phyloP scores from a whole-genome alignment of 2,888 invertebrate species.

The Spodoptera picta region DNA sequence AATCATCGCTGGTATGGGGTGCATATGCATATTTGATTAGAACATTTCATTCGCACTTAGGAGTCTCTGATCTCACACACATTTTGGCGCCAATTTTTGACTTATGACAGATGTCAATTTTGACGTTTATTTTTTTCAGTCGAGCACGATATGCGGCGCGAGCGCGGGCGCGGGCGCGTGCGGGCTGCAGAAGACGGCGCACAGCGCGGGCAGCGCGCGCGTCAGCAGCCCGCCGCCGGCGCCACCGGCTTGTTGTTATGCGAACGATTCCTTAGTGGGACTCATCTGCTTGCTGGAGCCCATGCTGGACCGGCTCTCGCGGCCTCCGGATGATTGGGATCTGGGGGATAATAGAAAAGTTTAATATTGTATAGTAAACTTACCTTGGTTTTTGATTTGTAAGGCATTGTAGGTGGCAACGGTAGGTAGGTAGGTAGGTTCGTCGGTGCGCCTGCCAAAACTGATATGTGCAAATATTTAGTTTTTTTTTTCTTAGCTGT shows the following conservation, averaged over 20 bases:
- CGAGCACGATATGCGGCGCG: constrained; percentile 70
- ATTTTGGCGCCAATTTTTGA: constrained; percentile 39
- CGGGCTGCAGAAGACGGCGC: constrained; percentile 81
- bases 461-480: too few species aligned
- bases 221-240: constrained; percentile 75
- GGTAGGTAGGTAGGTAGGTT: too few species aligned
- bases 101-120: neutral
- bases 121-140: constrained; percentile 57
- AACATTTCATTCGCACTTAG: constrained; percentile 45
- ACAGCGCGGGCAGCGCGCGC: constrained; percentile 78
- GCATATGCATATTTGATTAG: constrained; percentile 27
- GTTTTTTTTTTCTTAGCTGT: too few species aligned
- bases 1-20: constrained; percentile 55
- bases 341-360: constrained; percentile 57
- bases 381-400: too few species aligned
- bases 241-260: constrained; percentile 80
- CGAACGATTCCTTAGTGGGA: constrained; percentile 81
- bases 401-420: too few species aligned
- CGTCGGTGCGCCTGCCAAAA: too few species aligned
- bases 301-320: constrained; percentile 78
- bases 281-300: constrained; percentile 76
- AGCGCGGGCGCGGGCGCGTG: constrained; percentile 69
- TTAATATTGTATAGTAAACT: neutral
- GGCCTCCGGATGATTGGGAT: constrained; percentile 80
- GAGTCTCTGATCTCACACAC: constrained; percentile 55